These are phyloP conservation scores for Leuciscus waleckii DNA, from an alignment of 2,797 vertebrate species.

Conservation along the genomic window DNA sequence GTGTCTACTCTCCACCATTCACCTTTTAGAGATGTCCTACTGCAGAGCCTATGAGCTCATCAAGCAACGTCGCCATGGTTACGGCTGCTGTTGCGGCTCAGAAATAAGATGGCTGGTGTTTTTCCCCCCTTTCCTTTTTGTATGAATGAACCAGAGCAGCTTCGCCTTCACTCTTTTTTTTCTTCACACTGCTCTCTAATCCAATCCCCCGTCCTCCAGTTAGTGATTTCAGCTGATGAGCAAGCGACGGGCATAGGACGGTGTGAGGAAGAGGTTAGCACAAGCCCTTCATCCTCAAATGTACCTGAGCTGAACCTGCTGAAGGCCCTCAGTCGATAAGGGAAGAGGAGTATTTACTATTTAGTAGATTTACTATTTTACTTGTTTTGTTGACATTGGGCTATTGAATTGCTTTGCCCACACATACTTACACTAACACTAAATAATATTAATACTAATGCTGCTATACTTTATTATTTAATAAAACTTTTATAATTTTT, in stretches of 20 bases:
- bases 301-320: conserved; percentile 1
- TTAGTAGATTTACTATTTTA: not conserved
- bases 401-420: not conserved
- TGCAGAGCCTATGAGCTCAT: conserved; percentile 82
- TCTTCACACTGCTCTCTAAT: conserved; percentile 9
- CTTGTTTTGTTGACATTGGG: not conserved
- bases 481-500: not conserved
- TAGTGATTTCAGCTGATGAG: conserved; percentile 23
- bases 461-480: not conserved
- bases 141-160: conserved; percentile 76
- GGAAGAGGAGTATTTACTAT: not conserved
- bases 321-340: not conserved
- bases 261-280: conserved; percentile 13
- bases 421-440: not conserved
- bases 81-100: conserved; percentile 81
- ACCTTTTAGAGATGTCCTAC: conserved; percentile 41
- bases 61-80: conserved; percentile 80
- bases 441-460: not conserved
- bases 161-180: conserved; percentile 3
- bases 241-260: conserved; percentile 20
- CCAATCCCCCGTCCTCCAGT: conserved; percentile 22
- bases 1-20: conserved; percentile 29
- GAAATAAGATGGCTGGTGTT: conserved; percentile 80
- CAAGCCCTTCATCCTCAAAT: not conserved
- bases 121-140: conserved; percentile 65